Evolutionary conservation across 2,113 vertebrate genomes (phyloP), one percentile per base, ranked within the genome.

Genomic region (Mionectes macconnelli): DNA sequence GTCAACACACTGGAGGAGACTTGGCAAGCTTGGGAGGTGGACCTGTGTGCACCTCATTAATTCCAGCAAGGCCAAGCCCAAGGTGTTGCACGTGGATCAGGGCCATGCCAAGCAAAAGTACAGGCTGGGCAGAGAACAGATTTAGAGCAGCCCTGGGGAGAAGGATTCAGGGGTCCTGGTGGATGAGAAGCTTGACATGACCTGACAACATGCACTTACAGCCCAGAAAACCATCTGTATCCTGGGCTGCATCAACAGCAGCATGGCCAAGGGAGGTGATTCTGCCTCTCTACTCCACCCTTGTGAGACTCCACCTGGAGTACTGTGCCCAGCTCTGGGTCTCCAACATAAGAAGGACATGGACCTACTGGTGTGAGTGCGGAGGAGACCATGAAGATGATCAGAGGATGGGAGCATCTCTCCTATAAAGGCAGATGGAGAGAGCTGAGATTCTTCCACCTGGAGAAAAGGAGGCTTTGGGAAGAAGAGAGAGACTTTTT

Each of bases 1-100:
- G 4, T 20, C 0, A 0, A 28, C n/a, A 37, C 22, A 5, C 18
- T 13, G 27, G 18, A 52, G 27, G 7, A 28, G 45, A 23, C 33
- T 12, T 14, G 44, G 28, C 22, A 67, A 33, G 14, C 27, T 28
- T 59, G 52, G 45, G 52, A 28, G 20, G 10, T 30, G 23, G 23
- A 4, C 20, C 40, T 40, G 10, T 14, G 35, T 30, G 30, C 68
- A 45, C 3, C 3, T 20, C 37, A 39, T 7, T 27, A 14, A 14
- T 39, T 31, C 28, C n/a, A 53, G 14, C 19, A 24, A 20, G 6
- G 10, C 49, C 52, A 44, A 74, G 28, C 4, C 18, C 52, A 67
- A 60, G 24, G 53, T 53, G 39, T 3, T 21, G 13, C 21, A 22
- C 4, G 1, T 31, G 24, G 11, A 30, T 47, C 53, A 27, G n/a